These are phyloP conservation scores for Drosophila teissieri DNA, from an alignment of 1,140 invertebrate genomes.

Conservation along the genomic window DNA sequence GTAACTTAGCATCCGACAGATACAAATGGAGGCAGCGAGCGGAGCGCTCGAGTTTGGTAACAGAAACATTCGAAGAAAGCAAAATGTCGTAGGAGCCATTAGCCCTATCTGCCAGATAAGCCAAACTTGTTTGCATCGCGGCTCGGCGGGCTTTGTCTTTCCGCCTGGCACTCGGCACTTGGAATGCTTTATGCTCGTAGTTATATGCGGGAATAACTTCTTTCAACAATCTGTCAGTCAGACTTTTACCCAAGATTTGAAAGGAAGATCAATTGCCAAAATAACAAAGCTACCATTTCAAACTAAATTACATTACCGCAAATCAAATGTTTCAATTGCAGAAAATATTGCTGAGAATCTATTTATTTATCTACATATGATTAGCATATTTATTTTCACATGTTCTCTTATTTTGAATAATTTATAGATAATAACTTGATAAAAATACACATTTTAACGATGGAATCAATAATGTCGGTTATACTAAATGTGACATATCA, in stretches of 20 bases:
- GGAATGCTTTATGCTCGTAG: conserved; percentile 40
- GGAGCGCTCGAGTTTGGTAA: neutral
- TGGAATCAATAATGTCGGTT: no score
- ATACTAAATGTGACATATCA: no score
- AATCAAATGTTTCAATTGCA: no score
- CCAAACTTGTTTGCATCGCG: conserved; percentile 19
- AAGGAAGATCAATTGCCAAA: neutral
- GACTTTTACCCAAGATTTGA: neutral
- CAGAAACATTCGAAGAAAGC: conserved; percentile 25
- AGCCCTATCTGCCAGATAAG: conserved; percentile 56
- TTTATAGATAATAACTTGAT: no score
- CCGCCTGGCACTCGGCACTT: conserved; percentile 4
- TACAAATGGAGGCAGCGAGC: conserved; percentile 12
- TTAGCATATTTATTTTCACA: no score
- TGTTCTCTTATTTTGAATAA: no score
- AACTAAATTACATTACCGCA: neutral
- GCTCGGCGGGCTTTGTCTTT: conserved; percentile 24
- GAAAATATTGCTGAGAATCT: no score
- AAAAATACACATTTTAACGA: no score
- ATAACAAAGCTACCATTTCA: neutral
- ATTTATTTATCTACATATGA: no score
- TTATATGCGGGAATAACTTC: conserved; percentile 1
- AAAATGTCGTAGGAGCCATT: conserved; percentile 62
- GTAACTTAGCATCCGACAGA: conserved; percentile 51
- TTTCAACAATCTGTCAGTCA: conserved; percentile 1